phyloP scores from a whole-genome alignment of 1,140 invertebrate genomes.

The Eciton burchellii region DNA sequence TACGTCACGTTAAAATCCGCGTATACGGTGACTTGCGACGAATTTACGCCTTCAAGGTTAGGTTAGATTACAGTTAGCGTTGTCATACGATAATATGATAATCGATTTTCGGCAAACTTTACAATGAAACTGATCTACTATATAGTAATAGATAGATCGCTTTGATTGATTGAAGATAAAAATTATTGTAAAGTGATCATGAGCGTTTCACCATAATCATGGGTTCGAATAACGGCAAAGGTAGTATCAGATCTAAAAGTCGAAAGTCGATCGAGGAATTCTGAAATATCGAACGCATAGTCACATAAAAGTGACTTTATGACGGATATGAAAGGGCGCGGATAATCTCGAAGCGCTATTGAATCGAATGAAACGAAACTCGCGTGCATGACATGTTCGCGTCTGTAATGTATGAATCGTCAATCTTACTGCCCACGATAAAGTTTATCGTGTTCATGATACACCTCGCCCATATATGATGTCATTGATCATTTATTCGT shows the following conservation, averaged over 20 bases:
- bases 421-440: constrained; percentile 20
- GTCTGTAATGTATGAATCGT: background rate
- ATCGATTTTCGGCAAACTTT: constrained; percentile 55
- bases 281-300: background rate
- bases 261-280: no score
- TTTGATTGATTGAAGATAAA: no score
- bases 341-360: background rate
- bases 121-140: constrained; percentile 54
- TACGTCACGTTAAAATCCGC: background rate
- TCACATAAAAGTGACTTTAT: background rate
- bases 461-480: background rate
- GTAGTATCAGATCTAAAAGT: background rate
- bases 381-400: background rate
- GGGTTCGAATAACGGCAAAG: background rate
- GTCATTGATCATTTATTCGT: background rate
- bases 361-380: background rate
- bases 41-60: constrained; percentile 70
- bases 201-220: background rate
- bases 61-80: constrained; percentile 20
- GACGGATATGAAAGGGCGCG: background rate
- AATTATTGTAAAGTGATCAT: constrained; percentile 9
- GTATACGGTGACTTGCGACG: constrained; percentile 4
- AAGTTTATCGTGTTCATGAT: background rate
- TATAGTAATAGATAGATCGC: constrained; percentile 34
- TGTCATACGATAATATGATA: constrained; percentile 56